Percentiles rank a stretch among this genome's conserved stretches.
Evolutionary conservation across 2,888 invertebrate species (phyloP).

Genomic region (Tridacna gigas): DNA sequence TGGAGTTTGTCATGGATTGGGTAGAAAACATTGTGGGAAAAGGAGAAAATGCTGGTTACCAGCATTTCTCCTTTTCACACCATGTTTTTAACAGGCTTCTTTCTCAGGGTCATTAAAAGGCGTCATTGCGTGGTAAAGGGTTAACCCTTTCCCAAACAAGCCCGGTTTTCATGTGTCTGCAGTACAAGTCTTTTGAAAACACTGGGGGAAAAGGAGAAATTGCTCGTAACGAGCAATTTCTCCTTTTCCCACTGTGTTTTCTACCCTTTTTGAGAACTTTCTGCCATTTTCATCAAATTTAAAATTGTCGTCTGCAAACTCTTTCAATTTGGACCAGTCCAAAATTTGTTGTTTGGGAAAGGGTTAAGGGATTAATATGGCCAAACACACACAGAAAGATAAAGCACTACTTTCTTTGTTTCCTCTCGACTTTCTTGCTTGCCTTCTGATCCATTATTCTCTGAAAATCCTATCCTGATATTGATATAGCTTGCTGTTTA

Average conservation of each 20-base stretch:
- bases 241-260: neutral
- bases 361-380: neutral
- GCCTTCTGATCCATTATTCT: too few relatives aligned
- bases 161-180: neutral
- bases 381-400: too few relatives aligned
- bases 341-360: neutral
- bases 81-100: neutral
- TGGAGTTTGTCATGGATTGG: neutral
- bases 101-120: neutral
- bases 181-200: neutral
- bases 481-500: too few relatives aligned
- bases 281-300: neutral
- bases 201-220: neutral
- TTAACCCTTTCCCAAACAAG: neutral
- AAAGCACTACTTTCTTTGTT: too few relatives aligned
- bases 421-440: too few relatives aligned
- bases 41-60: neutral
- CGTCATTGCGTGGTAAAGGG: neutral
- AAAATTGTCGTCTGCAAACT: neutral
- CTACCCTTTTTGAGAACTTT: neutral
- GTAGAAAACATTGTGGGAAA: slow-evolving; percentile 1
- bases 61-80: neutral
- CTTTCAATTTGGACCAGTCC: neutral
- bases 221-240: neutral
- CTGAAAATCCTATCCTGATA: too few relatives aligned